phyloP scores from a whole-genome alignment of 2,113 vertebrate genomes.

The Antechinus flavipes region DNA sequence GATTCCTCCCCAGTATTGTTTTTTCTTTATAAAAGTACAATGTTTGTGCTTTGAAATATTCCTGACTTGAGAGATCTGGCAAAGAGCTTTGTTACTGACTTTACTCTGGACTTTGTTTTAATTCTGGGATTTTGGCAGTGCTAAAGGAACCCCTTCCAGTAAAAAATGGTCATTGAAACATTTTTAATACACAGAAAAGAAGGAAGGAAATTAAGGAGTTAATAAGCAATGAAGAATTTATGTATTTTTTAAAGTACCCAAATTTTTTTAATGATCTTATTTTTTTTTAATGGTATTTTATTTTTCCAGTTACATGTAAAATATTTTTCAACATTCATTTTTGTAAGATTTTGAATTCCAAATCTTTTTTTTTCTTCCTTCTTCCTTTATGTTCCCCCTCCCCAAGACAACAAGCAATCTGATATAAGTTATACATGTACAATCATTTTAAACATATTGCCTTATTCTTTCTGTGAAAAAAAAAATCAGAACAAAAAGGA shows the following conservation, averaged over 20 bases:
- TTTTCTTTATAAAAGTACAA: neutral
- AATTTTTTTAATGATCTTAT: neutral
- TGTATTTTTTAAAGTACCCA: neutral
- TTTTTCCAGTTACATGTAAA: no score
- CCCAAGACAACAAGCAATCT: no score
- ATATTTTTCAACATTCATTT: no score
- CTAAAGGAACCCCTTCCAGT: neutral
- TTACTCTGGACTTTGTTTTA: neutral
- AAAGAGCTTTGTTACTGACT: neutral
- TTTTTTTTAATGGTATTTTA: no score
- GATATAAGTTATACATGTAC: no score
- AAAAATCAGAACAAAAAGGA: no score
- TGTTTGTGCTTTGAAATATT: neutral
- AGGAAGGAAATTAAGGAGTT: neutral
- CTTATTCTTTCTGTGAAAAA: no score
- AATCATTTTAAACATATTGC: no score
- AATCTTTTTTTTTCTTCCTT: no score
- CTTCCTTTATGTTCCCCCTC: no score
- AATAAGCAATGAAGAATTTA: neutral
- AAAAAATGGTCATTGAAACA: neutral
- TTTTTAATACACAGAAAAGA: neutral
- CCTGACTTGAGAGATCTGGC: neutral
- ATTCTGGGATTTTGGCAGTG: neutral
- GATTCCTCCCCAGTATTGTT: neutral
- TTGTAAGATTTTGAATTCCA: no score